Evolutionary conservation across 2,888 invertebrate species (phyloP), one percentile per base, ranked within the genome.

Genomic region (Drosophila fungiperda): DNA sequence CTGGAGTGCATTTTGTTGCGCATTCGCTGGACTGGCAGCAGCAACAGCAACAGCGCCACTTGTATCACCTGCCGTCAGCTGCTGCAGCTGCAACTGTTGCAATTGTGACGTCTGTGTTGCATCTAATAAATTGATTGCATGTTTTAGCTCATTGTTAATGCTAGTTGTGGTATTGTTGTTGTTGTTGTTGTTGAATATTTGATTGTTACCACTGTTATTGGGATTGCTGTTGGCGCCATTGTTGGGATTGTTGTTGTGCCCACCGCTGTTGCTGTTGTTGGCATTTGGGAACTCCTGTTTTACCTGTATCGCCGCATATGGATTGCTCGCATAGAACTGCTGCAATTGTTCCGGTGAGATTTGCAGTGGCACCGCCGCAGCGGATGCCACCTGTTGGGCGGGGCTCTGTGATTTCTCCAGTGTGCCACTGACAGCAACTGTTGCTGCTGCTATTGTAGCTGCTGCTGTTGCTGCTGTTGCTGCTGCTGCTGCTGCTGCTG

Each of bases 381-480:
- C 82, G 61, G 91, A 84, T 86, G 92, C 90, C 89, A 93, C 92
- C 86, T 93, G 93, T 86, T 93, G 93, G 67, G 92, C 92, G 70
- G 94, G 93, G 83, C 92, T 94, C 87, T 95, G 95, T 79, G 94
- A 94, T 89, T 95, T 95, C 89, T 96, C 96, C 92, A 96, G 93
- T 76, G 95, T 95, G 77, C 36, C 26, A 59, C 20, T 55, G 55
- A 38, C 67, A 67, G 54, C 67, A 38, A 48, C 38, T 55, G 59
- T 12, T 59, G 38, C 48, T 62, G 50, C 95, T 65, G 68, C 59
- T 33, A 64, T 45, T 48, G 36, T 45, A 49, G 53, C 36, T 55
- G 35, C 9, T 35, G 20, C 2, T 36, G 36, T 1, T 17, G 42
- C 2, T 68, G 68, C 20, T 35, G 68, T 11, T 38, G 55, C 17